Evolutionary conservation across 2,797 vertebrate genomes (phyloP).

Genomic region (Lerista edwardsae): DNA sequence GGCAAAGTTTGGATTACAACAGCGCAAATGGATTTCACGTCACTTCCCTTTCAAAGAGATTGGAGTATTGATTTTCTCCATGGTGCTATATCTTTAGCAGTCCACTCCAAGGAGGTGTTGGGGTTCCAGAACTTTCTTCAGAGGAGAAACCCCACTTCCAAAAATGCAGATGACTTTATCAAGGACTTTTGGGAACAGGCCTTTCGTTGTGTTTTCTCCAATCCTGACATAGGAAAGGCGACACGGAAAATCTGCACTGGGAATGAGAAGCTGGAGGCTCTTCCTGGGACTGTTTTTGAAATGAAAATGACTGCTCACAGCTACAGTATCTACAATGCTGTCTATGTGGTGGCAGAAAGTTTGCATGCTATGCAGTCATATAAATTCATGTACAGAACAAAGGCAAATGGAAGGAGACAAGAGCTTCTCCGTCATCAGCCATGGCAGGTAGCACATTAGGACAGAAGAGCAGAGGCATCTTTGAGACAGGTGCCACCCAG

Average conservation of each 20-base stretch:
- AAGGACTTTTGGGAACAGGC: background rate
- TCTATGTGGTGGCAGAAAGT: background rate
- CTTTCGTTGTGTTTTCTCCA: background rate
- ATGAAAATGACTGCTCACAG: background rate
- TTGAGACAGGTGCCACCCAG: too few relatives aligned
- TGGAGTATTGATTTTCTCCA: background rate
- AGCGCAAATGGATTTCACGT: too few relatives aligned
- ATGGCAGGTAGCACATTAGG: background rate
- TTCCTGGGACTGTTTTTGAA: constrained; percentile 21
- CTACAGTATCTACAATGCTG: constrained; percentile 2
- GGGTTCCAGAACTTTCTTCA: background rate
- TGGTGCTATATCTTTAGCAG: background rate
- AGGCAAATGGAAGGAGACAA: background rate
- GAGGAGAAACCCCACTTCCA: background rate
- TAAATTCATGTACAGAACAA: background rate
- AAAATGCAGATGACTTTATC: background rate
- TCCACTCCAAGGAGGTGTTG: background rate
- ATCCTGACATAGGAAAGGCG: background rate
- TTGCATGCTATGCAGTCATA: background rate
- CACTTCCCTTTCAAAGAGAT: background rate
- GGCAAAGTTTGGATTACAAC: too few relatives aligned
- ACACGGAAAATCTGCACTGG: constrained; percentile 2
- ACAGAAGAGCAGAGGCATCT: too few relatives aligned
- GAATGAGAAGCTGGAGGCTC: background rate
- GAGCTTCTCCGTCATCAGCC: background rate